Base-by-base conservation (phyloP, 1,140 invertebrate species). In the Atta cephalotes region DNA sequence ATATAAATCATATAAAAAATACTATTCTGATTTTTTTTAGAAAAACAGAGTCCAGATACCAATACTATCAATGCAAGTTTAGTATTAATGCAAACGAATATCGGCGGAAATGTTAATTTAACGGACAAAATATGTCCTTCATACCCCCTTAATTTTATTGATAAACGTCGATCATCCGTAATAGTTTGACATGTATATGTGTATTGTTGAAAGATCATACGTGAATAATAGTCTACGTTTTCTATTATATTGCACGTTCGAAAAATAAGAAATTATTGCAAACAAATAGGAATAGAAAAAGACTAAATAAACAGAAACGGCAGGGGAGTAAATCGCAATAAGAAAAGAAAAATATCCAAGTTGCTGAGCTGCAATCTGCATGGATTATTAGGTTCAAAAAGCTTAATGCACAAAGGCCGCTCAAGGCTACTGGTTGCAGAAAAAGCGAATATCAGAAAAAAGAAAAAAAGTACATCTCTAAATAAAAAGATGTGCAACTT, bases 371-470 rank as follows among this genome's bases (percentile, higher is more conserved):
- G 56, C 68, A 89, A 89, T 89, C 86, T 85, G 58, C 71, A 89
- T 90, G 76, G 87, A 90, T 85, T 90, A 89, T 90, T 89, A 51
- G 4, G 71, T 71, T 89, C 70, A 85, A 90, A 87, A 80, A 56
- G 68, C 86, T 87, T 89, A 78, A 87, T 89, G 79, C 76, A 90
- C 88, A 89, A 90, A 88, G 71, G 45, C 68, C 21, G 63, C 25
- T 21, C 70, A 77, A 74, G 76, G 53, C 68, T 68, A 60, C 49
- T 87, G 71, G 14, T 72, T 63, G 60, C 9, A 62, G 28, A 60
- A 66, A 66, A 87, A 84, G 70, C 39, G n/a, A 77, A 68, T 77
- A 71, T 81, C 53, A 71, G 51, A 71, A 86, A 45, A 84, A 53
- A 56, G 18, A 74, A 86, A 74, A 31, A 53, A 53, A n/a, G 3